Evolutionary conservation across 1,140 invertebrate species (phyloP), one percentile per base, ranked within the genome.

Genomic region (Choristoneura fumiferana): DNA sequence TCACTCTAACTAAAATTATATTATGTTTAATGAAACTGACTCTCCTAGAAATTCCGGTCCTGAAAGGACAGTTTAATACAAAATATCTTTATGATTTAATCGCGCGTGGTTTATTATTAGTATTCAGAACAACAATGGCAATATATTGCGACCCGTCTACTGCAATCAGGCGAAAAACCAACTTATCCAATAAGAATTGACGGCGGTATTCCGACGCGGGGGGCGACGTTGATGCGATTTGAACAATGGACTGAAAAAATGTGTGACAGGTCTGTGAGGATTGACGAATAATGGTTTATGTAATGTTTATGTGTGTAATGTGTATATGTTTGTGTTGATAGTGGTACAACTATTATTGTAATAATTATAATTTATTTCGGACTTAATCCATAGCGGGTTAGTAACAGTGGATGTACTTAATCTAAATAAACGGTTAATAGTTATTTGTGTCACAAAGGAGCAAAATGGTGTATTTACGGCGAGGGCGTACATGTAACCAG

Each of bases 131-230:
- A 67, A 75, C 76, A 78, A 73, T 76, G 45, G 63, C 74, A 70
- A 79, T 81, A 81, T 81, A 78, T 77, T 70, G 63, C 63, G 63
- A 74, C 63, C 68, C 57, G 67, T 69, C 68, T n/a, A n/a, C n/a
- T 73, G 70, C 78, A 81, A 81, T 78, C 78, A 81, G 57, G 57
- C 69, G 70, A 70, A 74, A 76, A 73, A 75, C 70, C 67, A 81
- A 81, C 70, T 77, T 78, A 77, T 74, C 78, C 76, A 81, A 81
- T 78, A 81, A 75, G 69, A 45, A 29, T 57, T 43, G 45, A 62
- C 12, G 57, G 56, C 15, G 34, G n/a, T 68, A 69, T 69, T 73
- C 58, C 45, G 67, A 54, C 12, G 1, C 8, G 3, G 35, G 1
- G 34, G 8, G 12, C n/a, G n/a, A n/a, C n/a, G n/a, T n/a, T n/a